Percentiles rank a stretch among this genome's conserved stretches.
These are phyloP conservation scores for Acleris holmiana DNA, from an alignment of 2,888 invertebrate genomes.

Conservation along the genomic window DNA sequence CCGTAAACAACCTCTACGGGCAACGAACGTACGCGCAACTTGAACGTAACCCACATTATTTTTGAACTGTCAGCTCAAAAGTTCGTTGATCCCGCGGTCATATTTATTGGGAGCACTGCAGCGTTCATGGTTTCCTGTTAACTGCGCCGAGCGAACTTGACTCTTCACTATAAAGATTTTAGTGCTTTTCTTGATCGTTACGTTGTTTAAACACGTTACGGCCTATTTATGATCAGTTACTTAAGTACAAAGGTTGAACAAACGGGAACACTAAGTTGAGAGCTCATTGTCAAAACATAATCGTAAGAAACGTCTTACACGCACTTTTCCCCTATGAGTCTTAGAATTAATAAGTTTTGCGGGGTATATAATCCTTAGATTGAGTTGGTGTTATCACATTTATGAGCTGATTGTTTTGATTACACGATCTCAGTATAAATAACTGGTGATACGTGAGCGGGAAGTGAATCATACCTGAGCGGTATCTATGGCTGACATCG, in stretches of 20 bases:
- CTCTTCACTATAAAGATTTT: constrained; percentile 43
- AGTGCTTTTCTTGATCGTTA: constrained; percentile 32
- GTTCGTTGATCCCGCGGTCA: constrained; percentile 79
- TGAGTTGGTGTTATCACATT: background rate
- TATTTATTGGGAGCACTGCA: constrained; percentile 77
- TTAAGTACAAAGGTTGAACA: constrained; percentile 2
- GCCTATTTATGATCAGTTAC: constrained; percentile 20
- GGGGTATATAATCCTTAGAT: background rate
- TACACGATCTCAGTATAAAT: constrained; percentile 54
- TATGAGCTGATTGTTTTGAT: constrained; percentile 30
- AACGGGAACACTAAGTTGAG: constrained; percentile 5
- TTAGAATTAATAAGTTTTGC: background rate
- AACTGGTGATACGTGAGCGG: constrained; percentile 60
- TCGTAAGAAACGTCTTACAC: background rate
- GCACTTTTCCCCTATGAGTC: background rate
- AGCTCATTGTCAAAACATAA: constrained; percentile 8
- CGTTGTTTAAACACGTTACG: constrained; percentile 16
- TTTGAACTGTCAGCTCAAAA: constrained; percentile 82
- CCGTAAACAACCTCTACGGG: constrained; percentile 81
- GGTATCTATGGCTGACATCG: constrained; percentile 66
- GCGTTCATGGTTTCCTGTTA: constrained; percentile 71
- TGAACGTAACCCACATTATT: constrained; percentile 84
- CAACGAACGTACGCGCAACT: constrained; percentile 81
- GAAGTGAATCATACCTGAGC: constrained; percentile 63
- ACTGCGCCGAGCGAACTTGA: constrained; percentile 58